Percentiles rank a stretch among this genome's conserved stretches.
These are phyloP conservation scores for Pitta sordida DNA, from an alignment of 2,113 vertebrate species.

Conservation along the genomic window DNA sequence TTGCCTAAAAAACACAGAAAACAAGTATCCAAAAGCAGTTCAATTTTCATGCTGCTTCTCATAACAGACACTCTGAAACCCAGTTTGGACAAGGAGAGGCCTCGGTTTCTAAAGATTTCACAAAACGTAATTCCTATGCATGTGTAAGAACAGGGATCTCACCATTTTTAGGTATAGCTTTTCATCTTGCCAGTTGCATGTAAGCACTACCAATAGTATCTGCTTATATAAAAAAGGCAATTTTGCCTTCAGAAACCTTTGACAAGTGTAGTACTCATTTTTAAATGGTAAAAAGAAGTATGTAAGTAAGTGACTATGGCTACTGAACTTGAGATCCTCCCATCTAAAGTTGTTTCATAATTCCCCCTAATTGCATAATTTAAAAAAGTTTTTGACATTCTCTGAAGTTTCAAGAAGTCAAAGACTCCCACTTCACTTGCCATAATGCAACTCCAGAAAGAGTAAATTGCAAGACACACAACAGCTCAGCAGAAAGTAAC, in stretches of 20 bases:
- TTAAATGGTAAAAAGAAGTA: not conserved
- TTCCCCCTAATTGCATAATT: not conserved
- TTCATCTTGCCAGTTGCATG: not conserved
- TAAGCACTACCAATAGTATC: not conserved
- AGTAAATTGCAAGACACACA: not conserved
- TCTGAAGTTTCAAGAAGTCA: not conserved
- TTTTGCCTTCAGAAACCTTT: not conserved
- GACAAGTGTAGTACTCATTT: not conserved
- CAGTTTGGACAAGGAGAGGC: fast-evolving
- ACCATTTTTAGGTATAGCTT: not conserved
- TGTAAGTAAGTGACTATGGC: not conserved
- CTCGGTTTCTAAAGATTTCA: not conserved
- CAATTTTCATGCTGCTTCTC: not conserved
- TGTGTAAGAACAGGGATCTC: not conserved
- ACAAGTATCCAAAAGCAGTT: not conserved
- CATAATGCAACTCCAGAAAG: not conserved
- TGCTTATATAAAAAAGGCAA: not conserved
- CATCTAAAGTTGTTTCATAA: not conserved
- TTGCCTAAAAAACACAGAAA: fast-evolving
- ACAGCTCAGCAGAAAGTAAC: not conserved
- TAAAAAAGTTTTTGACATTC: not conserved
- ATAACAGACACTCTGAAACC: not conserved
- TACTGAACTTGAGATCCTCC: not conserved
- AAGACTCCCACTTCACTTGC: not conserved
- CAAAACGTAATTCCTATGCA: not conserved